phyloP scores from a whole-genome alignment of 2,113 vertebrate species.

The Caranx melampygus region DNA sequence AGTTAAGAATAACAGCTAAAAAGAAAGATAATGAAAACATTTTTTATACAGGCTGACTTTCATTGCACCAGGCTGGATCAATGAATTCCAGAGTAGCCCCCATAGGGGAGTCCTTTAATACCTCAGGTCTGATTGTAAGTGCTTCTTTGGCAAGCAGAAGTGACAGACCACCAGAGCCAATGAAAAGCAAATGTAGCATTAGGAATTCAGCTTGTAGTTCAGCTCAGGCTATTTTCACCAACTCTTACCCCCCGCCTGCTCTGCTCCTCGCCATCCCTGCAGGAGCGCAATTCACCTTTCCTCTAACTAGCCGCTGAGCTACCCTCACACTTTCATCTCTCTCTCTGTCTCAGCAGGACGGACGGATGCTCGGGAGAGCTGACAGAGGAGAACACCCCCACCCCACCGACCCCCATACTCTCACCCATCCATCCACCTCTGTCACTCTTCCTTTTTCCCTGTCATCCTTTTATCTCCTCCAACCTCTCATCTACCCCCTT shows the following conservation, averaged over 20 bases:
- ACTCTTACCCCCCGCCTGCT: constrained; percentile 46
- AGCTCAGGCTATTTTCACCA: constrained; percentile 63
- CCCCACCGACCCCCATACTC: neutral
- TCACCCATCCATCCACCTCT: constrained; percentile 34
- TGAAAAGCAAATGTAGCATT: constrained; percentile 64
- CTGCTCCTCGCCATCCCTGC: constrained; percentile 43
- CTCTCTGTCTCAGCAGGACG: constrained; percentile 60
- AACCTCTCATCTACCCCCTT: constrained; percentile 61
- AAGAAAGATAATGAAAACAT: no score
- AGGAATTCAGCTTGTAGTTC: constrained; percentile 62
- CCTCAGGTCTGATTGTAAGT: constrained; percentile 62
- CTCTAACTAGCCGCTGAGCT: constrained; percentile 42
- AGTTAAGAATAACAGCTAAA: neutral
- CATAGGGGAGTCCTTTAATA: constrained; percentile 57
- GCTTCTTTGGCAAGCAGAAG: constrained; percentile 45
- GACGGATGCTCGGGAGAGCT: constrained; percentile 46
- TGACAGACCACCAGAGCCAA: constrained; percentile 39
- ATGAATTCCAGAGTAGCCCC: constrained; percentile 61
- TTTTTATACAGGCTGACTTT: constrained; percentile 36
- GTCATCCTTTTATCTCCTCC: constrained; percentile 65
- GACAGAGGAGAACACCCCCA: constrained; percentile 50
- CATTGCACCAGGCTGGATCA: constrained; percentile 47
- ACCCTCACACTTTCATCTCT: constrained; percentile 66
- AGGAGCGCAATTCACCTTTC: constrained; percentile 70
- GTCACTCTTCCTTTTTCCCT: constrained; percentile 48